Percentiles rank a stretch among this genome's conserved stretches.
Evolutionary conservation across 2,113 vertebrate genomes (phyloP).

Genomic region (Mastomys coucha): DNA sequence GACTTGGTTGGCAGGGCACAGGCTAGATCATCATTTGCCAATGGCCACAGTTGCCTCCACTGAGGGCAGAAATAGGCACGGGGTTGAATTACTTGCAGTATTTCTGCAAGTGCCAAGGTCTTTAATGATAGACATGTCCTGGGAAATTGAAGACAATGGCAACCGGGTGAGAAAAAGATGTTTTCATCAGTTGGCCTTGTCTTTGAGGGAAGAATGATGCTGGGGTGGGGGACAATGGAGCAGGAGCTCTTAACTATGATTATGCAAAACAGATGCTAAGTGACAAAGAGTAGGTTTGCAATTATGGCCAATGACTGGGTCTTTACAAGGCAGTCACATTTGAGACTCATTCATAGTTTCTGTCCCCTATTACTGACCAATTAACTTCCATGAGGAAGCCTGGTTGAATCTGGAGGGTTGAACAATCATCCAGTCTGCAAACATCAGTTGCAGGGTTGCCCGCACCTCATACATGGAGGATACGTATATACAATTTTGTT

Average conservation of each 20-base stretch:
- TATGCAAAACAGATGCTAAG: neutral
- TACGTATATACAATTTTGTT: neutral
- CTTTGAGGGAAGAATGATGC: neutral
- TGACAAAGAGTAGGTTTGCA: neutral
- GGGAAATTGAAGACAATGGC: neutral
- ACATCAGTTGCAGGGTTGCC: neutral
- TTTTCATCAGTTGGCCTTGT: neutral
- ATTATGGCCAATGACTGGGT: neutral
- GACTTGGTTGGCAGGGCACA: neutral
- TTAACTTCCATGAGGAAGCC: neutral
- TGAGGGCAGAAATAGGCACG: neutral
- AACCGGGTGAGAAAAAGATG: neutral
- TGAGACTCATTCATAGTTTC: neutral
- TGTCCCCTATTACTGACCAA: neutral
- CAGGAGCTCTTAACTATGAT: neutral
- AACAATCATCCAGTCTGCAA: conserved; percentile 1
- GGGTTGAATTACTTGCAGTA: neutral
- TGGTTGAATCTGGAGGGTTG: neutral
- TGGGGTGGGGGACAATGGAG: neutral
- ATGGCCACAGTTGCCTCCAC: neutral
- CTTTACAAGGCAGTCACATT: neutral
- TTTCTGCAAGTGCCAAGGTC: neutral
- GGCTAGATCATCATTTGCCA: neutral
- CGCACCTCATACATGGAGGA: neutral
- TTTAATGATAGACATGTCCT: neutral